Conservation (phyloP, 2,113 vertebrate species). For the Pristiophorus japonicus region DNA sequence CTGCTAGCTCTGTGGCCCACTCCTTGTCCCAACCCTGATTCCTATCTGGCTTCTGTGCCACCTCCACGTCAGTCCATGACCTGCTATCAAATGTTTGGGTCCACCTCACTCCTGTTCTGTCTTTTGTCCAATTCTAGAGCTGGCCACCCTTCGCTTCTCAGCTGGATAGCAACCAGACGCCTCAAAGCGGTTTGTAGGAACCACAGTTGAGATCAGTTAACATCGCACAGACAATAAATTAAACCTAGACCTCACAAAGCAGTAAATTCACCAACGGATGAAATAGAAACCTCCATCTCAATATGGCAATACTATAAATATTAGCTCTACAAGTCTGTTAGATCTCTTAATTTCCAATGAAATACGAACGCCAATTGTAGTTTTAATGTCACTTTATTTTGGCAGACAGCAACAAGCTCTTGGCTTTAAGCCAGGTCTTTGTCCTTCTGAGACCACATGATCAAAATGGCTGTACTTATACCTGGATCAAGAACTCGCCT, state of each 20-base stretch:
- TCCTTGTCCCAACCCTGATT: neutral
- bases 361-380: too few relatives aligned
- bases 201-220: neutral
- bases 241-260: neutral
- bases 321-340: too few relatives aligned
- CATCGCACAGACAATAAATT: too few relatives aligned
- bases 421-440: too few relatives aligned
- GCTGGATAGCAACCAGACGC: neutral
- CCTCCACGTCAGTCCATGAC: neutral
- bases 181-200: neutral
- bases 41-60: neutral
- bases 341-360: too few relatives aligned
- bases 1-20: neutral
- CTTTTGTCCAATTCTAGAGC: neutral
- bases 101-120: neutral
- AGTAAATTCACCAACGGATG: neutral
- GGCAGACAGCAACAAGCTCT: too few relatives aligned
- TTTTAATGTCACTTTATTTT: too few relatives aligned
- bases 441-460: too few relatives aligned
- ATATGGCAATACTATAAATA: neutral
- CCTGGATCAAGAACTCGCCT: too few relatives aligned
- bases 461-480: too few relatives aligned
- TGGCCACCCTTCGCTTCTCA: neutral
- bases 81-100: neutral
- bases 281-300: neutral